These are phyloP conservation scores for Rhynchopsitta pachyrhyncha DNA, from an alignment of 2,113 vertebrate genomes.

Conservation along the genomic window DNA sequence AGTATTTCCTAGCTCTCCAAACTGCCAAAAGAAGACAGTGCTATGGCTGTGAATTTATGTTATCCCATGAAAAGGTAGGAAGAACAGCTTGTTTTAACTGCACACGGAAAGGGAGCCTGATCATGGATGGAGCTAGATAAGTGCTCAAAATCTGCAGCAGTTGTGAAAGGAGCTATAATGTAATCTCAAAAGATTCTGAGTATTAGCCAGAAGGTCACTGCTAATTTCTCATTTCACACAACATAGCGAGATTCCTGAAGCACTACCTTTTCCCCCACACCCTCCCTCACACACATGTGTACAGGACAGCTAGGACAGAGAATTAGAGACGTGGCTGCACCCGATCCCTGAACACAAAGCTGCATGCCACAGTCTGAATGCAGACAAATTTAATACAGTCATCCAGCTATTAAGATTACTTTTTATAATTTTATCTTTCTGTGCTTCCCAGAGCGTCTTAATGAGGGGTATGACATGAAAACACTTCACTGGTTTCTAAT, in stretches of 20 bases:
- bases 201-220: not conserved
- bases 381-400: not conserved
- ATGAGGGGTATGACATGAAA: not conserved
- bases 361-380: not conserved
- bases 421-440: not conserved
- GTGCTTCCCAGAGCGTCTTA: not conserved
- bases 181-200: not conserved
- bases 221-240: not conserved
- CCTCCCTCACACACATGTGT: not conserved
- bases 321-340: not conserved
- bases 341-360: not conserved
- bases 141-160: not conserved
- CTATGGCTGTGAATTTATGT: not conserved
- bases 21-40: not conserved
- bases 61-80: not conserved
- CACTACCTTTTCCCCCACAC: not conserved
- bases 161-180: not conserved
- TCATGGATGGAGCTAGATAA: not conserved
- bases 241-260: not conserved
- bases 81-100: not conserved
- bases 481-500: not conserved
- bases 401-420: not conserved
- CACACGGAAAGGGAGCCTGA: not conserved
- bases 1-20: not conserved
- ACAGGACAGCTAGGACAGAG: accelerated